A percentile compares a stretch with the other conserved stretches of the same genome.
Evolutionary conservation across 2,888 invertebrate genomes (phyloP).

Genomic region (Phalangium opilio): DNA sequence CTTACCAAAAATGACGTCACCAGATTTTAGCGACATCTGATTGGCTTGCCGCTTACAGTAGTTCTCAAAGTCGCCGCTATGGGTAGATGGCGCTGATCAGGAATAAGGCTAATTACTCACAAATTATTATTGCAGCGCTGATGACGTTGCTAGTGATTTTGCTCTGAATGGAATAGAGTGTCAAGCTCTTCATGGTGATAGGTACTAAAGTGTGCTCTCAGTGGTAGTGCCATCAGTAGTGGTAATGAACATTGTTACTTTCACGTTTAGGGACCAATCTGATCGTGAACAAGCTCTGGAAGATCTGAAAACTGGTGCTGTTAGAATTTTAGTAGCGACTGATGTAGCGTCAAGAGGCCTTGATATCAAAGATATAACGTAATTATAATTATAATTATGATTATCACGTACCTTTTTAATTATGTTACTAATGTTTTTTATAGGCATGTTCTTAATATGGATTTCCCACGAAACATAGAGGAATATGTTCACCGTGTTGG

Average conservation of each 20-base stretch:
- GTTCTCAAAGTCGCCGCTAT: too few relatives aligned
- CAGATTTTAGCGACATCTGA: too few relatives aligned
- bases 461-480: slow-evolving; percentile 85
- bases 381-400: slow-evolving; percentile 27
- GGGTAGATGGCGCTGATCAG: too few relatives aligned
- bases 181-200: slow-evolving; percentile 74
- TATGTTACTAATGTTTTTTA: not conserved
- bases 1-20: too few relatives aligned
- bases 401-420: too few relatives aligned
- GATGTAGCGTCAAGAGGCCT: slow-evolving; percentile 90
- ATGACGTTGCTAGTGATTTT: slow-evolving; percentile 65
- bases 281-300: slow-evolving; percentile 51
- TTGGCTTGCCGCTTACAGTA: too few relatives aligned
- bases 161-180: slow-evolving; percentile 49
- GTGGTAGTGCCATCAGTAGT: not conserved
- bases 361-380: slow-evolving; percentile 75
- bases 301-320: slow-evolving; percentile 62
- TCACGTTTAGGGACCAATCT: slow-evolving; percentile 45
- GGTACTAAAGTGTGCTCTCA: slow-evolving; percentile 20
- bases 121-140: slow-evolving; percentile 40
- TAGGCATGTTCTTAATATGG: slow-evolving; percentile 75
- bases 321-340: slow-evolving; percentile 74
- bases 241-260: not conserved
- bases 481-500: slow-evolving; percentile 95
- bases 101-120: too few relatives aligned